Percentiles rank a stretch among this genome's conserved stretches.
Evolutionary conservation across 2,113 vertebrate genomes (phyloP).

Genomic region (Pelecanus crispus): DNA sequence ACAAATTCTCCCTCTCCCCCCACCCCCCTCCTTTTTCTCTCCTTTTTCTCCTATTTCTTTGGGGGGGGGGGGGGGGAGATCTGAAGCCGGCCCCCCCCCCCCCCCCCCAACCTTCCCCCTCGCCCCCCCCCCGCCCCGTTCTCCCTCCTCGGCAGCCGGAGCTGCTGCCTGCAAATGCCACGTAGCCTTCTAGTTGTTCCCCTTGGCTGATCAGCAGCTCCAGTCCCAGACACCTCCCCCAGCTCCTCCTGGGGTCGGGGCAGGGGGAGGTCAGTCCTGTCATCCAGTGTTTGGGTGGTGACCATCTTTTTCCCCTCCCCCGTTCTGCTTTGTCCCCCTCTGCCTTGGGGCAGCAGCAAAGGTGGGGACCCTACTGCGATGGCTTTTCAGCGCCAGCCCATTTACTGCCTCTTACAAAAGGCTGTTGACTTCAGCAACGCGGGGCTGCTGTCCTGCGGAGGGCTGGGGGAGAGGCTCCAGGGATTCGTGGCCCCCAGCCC

Average conservation of each 20-base stretch:
- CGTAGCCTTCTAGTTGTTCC: conserved; percentile 63
- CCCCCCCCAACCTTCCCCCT: not conserved
- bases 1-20: not conserved
- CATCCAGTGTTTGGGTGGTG: not conserved
- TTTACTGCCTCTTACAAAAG: not conserved
- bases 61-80: not conserved
- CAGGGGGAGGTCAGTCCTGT: conserved; percentile 21
- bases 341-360: not conserved
- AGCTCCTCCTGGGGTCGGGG: conserved; percentile 39
- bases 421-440: not conserved
- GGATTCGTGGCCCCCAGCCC: not conserved
- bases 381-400: fast-evolving
- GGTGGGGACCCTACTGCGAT: not conserved
- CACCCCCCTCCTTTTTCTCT: fast-evolving
- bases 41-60: not conserved
- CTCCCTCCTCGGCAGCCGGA: conserved; percentile 20
- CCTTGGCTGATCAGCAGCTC: conserved; percentile 49
- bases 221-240: conserved; percentile 46
- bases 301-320: not conserved
- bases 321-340: not conserved
- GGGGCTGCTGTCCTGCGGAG: not conserved
- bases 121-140: not conserved
- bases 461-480: not conserved
- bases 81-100: not conserved
- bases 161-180: conserved; percentile 66